Evolutionary conservation across 2,113 vertebrate genomes (phyloP), one percentile per base, ranked within the genome.

Genomic region (Saccopteryx bilineata): DNA sequence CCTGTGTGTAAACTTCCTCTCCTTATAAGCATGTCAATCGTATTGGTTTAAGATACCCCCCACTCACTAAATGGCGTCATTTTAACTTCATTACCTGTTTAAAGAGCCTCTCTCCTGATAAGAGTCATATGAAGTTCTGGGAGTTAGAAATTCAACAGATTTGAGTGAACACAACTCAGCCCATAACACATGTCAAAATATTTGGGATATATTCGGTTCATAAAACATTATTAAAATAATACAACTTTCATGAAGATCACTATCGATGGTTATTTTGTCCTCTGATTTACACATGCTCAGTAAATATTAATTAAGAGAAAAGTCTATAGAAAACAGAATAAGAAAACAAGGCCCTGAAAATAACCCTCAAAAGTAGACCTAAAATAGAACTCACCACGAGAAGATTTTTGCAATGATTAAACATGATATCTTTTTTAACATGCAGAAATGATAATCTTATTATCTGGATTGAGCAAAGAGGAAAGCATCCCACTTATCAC

Each of bases 321-420:
- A 92, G 23, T 56, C 65, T 88, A 26, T 7, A 65, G 50, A 88
- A 88, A 56, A 68, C 23, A 82, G 65, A 60, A 46, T 52, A 84
- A 88, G 31, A 96, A 91, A 92, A 78, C 1, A 91, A n/a, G 14
- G 4, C 31, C 18, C 33, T 79, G 72, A 87, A 95, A 84, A 91
- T 19, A 84, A 60, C 60, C 21, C 1, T 65, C 83, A 48, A 50
- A 75, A 74, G 61, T 2, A 74, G 48, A 56, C n/a, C 33, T 31
- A 54, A 80, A 46, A 80, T 90, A 79, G 11, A 71, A 80, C 33
- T 78, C 65, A 46, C 10, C 11, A 46, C 9, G 21, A 71, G n/a
- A 54, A 95, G 17, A 61, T 60, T 90, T 0, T 0, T 69, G 54
- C 63, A 87, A 33, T 74, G 69, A 31, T 46, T 90, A 78, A 84